A percentile compares a stretch with the other conserved stretches of the same genome.
Evolutionary conservation across 2,888 invertebrate genomes (phyloP).

Genomic region (Danaus chrysippus): DNA sequence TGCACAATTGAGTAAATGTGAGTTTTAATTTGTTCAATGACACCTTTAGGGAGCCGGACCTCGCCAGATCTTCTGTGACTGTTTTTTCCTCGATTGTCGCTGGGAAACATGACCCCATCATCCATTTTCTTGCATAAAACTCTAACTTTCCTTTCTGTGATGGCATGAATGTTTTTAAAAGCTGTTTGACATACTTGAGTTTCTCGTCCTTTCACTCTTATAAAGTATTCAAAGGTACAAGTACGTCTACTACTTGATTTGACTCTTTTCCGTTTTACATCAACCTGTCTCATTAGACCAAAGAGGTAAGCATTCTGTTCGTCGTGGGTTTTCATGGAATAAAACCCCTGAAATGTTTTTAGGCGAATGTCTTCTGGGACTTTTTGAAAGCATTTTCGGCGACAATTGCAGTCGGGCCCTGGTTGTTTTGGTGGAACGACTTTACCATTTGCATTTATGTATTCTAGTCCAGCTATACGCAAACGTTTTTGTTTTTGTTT

Average conservation of each 20-base stretch:
- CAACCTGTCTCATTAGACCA: slow-evolving; percentile 78
- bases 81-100: slow-evolving; percentile 77
- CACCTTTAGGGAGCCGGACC: slow-evolving; percentile 68
- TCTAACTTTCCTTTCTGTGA: slow-evolving; percentile 77
- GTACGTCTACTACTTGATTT: slow-evolving; percentile 75
- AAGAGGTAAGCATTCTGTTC: slow-evolving; percentile 80
- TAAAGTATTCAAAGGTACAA: slow-evolving; percentile 78
- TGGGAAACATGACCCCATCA: slow-evolving; percentile 78
- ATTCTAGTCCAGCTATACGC: slow-evolving; percentile 76
- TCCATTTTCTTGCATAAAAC: slow-evolving; percentile 80
- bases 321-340: slow-evolving; percentile 78
- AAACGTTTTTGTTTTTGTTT: slow-evolving; percentile 78
- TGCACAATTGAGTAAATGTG: slow-evolving; percentile 77
- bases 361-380: slow-evolving; percentile 71
- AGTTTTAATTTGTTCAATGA: slow-evolving; percentile 75
- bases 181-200: slow-evolving; percentile 79
- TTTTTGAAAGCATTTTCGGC: slow-evolving; percentile 73
- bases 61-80: slow-evolving; percentile 74
- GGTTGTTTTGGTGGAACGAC: slow-evolving; percentile 76
- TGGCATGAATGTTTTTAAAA: slow-evolving; percentile 79
- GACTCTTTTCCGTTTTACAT: slow-evolving; percentile 77
- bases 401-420: slow-evolving; percentile 76
- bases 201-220: slow-evolving; percentile 75
- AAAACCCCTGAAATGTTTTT: slow-evolving; percentile 77
- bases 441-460: slow-evolving; percentile 78